Evolutionary conservation across 1,140 invertebrate genomes (phyloP).

Genomic region (Drosophila kurseongensis): DNA sequence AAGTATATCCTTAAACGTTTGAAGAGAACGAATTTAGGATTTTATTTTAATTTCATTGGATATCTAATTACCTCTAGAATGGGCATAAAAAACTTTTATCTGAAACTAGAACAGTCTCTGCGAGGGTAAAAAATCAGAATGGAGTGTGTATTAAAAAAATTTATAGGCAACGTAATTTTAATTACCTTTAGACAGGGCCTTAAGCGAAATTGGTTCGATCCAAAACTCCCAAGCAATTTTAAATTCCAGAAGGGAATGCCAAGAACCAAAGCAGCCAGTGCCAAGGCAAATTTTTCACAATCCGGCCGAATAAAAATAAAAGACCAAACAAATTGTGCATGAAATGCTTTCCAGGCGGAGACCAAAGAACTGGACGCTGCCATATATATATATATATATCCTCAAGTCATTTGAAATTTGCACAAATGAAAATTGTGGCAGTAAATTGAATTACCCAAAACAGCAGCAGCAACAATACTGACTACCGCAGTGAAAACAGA

Average conservation of each 20-base stretch:
- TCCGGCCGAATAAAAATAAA: slow-evolving; percentile 80
- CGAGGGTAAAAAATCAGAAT: too few relatives aligned
- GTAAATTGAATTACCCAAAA: slow-evolving; percentile 80
- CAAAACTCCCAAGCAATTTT: slow-evolving; percentile 66
- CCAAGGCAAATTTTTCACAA: slow-evolving; percentile 63
- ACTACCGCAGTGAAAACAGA: slow-evolving; percentile 77
- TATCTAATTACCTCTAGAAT: too few relatives aligned
- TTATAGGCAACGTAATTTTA: background rate
- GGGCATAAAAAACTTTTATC: too few relatives aligned
- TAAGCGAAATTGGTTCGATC: slow-evolving; percentile 54
- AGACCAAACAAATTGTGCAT: slow-evolving; percentile 78
- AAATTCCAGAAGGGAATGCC: background rate
- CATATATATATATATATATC: slow-evolving; percentile 14
- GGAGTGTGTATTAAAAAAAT: background rate
- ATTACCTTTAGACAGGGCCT: background rate
- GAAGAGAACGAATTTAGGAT: too few relatives aligned
- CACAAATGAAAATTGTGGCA: slow-evolving; percentile 78
- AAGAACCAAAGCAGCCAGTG: slow-evolving; percentile 36
- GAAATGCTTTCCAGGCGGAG: slow-evolving; percentile 52
- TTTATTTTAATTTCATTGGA: too few relatives aligned
- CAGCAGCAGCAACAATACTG: slow-evolving; percentile 40
- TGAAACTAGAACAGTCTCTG: too few relatives aligned
- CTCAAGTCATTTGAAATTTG: slow-evolving; percentile 69
- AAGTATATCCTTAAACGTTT: too few relatives aligned
- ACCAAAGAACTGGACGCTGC: slow-evolving; percentile 22